Evolutionary conservation across 2,888 invertebrate species (phyloP), one percentile per base, ranked within the genome.

Genomic region (Euclidia mi): DNA sequence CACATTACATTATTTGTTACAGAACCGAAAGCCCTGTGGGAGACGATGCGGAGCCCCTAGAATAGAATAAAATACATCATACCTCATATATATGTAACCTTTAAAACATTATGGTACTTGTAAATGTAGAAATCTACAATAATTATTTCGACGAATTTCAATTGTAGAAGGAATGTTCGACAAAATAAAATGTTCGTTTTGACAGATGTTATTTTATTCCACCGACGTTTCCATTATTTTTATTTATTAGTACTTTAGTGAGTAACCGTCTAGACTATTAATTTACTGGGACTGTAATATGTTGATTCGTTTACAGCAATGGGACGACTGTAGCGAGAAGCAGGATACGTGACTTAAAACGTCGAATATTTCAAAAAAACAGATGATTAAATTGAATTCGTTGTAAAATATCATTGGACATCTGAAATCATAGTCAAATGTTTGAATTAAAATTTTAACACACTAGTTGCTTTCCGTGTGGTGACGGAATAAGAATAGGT

Each of bases 1-100:
- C 7, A 7, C 56, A 57, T 35, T 58, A 61, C 7, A 25, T 25
- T 64, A n/a, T n/a, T 84, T 83, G 81, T 88, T 88, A 50, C 86
- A 88, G 88, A 34, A 66, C 71, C 28, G 78, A 82, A 41, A 68
- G 63, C 34, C 63, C 72, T 38, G 63, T 67, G 56, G 83, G 70
- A 65, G 80, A 81, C 48, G 58, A 70, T 63, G 61, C 71, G 47
- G 84, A 82, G 60, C 55, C 52, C 10, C 29, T 78, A 76, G 79
- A 78, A 40, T 80, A 78, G 47, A 68, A 52, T 44, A 60, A 68
- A 37, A 43, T 17, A 35, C 17, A 51, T 35, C 55, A 37, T 49
- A 32, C 38, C 48, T 29, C 50, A 48, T 44, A 40, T 53, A 57
- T 58, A 48, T 53, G 44, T 60, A 67, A 62, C 44, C 62, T 73